These are phyloP conservation scores for Condylura cristata DNA, from an alignment of 2,113 vertebrate genomes.

Conservation along the genomic window DNA sequence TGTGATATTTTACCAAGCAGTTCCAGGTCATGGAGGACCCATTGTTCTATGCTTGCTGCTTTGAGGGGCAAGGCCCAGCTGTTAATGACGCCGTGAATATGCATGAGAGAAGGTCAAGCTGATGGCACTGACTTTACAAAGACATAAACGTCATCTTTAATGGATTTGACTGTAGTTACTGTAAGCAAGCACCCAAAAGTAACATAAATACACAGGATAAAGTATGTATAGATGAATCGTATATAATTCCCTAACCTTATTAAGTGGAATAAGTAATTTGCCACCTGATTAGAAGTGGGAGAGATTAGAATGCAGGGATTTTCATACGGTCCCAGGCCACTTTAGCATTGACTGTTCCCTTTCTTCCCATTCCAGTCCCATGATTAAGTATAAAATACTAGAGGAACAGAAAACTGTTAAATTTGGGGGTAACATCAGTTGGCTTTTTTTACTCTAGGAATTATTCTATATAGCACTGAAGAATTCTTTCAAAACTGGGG, in stretches of 20 bases:
- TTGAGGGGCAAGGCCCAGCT: background rate
- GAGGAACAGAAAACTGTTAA: background rate
- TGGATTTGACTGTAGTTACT: constrained; percentile 42
- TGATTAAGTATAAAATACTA: background rate
- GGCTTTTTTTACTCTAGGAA: background rate
- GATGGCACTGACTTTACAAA: constrained; percentile 59
- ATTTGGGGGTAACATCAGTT: background rate
- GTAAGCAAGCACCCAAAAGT: constrained; percentile 13
- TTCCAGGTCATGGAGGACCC: background rate
- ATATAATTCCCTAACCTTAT: constrained; percentile 46
- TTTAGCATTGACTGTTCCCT: background rate
- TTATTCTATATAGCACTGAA: background rate
- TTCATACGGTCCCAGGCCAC: background rate
- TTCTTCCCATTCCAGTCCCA: background rate
- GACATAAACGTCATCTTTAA: constrained; percentile 56
- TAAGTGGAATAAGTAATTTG: constrained; percentile 49
- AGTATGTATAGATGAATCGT: constrained; percentile 35
- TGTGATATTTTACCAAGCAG: background rate
- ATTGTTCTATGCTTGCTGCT: background rate
- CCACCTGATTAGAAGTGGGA: background rate
- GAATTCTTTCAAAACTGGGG: background rate
- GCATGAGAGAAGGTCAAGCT: constrained; percentile 43
- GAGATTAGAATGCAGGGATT: background rate
- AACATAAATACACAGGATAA: constrained; percentile 52
- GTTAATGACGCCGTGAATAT: constrained; percentile 60